Base-by-base conservation (phyloP, 2,113 vertebrate genomes). In the Megaceryle maxima region DNA sequence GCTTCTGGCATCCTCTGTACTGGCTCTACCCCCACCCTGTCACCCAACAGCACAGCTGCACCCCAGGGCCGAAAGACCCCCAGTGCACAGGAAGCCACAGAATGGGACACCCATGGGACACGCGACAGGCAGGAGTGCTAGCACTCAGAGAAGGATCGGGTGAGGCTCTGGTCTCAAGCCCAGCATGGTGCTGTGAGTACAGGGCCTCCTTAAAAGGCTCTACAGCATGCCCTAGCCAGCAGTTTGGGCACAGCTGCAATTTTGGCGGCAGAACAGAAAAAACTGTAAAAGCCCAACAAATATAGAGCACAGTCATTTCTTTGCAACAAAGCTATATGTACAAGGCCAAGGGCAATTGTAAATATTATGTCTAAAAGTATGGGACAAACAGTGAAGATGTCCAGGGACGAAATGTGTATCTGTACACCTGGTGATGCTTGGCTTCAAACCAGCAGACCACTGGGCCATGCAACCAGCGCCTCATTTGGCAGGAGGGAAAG, bases 221-320 rank as follows among this genome's bases (percentile, higher is more conserved):
- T 31, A 13, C 19, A 74, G 59, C 16, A 10, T 13, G 33, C 29
- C 64, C 29, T 26, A 64, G 74, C 35, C 64, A 82, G 60, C 68
- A 81, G 33, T 68, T 35, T 35, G 83, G 92, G 83, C 66, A 87
- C 80, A 75, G 74, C 35, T 82, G 43, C 57, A 64, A 69, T 63
- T 91, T 13, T 92, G 91, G 94, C 72, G 22, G 37, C 51, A 75
- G 75, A 83, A 90, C 68, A 94, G 72, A 83, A 86, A 90, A 90
- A 67, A 28, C 4, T 55, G 53, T 43, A 76, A 57, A 85, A 90
- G 53, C 51, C 41, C 33, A 80, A 68, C 21, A 81, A 88, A 90
- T 43, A 70, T 2, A 88, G 3, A 64, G 68, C 33, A 70, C 1
- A 3, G 60, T 22, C 55, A 80, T 63, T 83, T 86, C 77, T 75